phyloP scores from a whole-genome alignment of 1,140 invertebrate species.

The Delia radicum region DNA sequence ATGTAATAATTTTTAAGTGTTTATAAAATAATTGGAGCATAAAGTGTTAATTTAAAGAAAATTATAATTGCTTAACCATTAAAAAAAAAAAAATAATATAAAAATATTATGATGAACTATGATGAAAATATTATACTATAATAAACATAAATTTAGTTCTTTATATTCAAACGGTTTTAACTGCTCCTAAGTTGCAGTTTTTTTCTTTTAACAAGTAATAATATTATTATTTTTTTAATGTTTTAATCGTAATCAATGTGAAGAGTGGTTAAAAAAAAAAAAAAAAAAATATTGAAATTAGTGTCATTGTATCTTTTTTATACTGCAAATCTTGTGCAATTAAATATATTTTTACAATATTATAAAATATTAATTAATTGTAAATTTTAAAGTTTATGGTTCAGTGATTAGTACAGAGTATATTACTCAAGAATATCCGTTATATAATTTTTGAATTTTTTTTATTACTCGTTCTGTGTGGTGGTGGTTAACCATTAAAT shows the following conservation, averaged over 20 bases:
- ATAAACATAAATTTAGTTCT: too few species aligned
- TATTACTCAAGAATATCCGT: neutral
- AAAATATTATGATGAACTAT: too few species aligned
- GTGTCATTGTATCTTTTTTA: neutral
- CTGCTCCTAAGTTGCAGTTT: too few species aligned
- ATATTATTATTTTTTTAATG: too few species aligned
- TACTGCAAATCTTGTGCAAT: neutral
- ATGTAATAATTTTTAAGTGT: slow-evolving; percentile 3
- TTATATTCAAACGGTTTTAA: too few species aligned
- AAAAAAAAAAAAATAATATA: too few species aligned
- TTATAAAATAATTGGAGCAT: slow-evolving; percentile 11
- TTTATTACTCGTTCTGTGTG: neutral
- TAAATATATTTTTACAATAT: too few species aligned
- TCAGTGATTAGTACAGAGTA: neutral
- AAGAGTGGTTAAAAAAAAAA: too few species aligned
- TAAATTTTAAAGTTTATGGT: neutral
- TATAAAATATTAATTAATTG: neutral
- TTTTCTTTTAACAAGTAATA: too few species aligned
- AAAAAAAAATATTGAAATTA: neutral
- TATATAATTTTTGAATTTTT: neutral
- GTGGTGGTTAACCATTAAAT: neutral
- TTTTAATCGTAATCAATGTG: too few species aligned
- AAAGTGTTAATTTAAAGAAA: neutral
- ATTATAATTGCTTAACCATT: too few species aligned
- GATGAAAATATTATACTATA: too few species aligned